Evolutionary conservation across 2,113 vertebrate species (phyloP), one percentile per base, ranked within the genome.

Genomic region (Phoenicopterus ruber): DNA sequence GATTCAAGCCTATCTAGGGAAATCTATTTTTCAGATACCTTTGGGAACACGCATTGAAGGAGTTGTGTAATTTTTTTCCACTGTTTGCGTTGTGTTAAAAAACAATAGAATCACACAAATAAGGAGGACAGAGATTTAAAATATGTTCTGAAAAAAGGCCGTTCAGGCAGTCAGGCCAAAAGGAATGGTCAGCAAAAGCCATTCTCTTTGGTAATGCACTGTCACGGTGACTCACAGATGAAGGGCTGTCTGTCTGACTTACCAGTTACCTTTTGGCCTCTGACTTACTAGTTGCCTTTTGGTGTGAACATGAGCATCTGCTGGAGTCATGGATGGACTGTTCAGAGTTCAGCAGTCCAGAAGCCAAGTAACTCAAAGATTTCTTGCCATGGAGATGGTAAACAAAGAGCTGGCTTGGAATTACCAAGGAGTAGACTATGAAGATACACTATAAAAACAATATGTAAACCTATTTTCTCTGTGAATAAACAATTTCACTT

Each of bases 1-100:
- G 96, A 90, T 89, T 97, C 91, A 83, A 91, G 62, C 82, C 97
- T 96, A 17, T 86, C 97, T 94, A 81, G 97, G 97, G 97, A 97
- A 96, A 97, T 97, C 84, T 97, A 3, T 83, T 94, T 90, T 86
- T 94, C 90, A 69, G 71, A 73, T 97, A 74, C 95, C 94, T 94
- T 96, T 74, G 94, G 93, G 96, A 97, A 82, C 31, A 36, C 6
- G 8, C 46, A 42, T 14, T 78, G 82, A 77, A 80, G 40, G 62
- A 61, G 44, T 77, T 80, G 70, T 71, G 54, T 72, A 82, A 77
- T 19, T 84, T 94, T 94, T 94, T 93, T 65, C 62, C 8, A 7
- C 40, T 73, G 42, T 87, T 94, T 85, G 50, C n/a, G 12, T 58
- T 88, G 47, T 85, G 58, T 69, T 93, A 55, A 87, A 86, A 86